Evolutionary conservation across 2,113 vertebrate species (phyloP).

Genomic region (Accipiter virgatus): DNA sequence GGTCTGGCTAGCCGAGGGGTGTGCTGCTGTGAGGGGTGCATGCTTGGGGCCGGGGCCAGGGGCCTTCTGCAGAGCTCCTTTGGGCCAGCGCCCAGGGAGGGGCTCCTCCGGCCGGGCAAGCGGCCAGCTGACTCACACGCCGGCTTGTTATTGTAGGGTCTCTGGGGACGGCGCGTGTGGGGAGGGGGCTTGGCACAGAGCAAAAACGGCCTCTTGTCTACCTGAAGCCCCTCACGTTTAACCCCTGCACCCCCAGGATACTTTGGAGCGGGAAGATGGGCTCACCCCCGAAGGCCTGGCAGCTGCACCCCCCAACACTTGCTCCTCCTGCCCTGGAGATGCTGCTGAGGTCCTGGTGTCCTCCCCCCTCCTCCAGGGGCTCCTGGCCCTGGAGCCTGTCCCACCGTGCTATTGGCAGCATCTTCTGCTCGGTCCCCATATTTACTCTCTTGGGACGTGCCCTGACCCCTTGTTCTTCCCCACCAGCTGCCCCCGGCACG

Average conservation of each 20-base stretch:
- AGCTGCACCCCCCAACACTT: not conserved
- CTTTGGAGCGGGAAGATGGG: not conserved
- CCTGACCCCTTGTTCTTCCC: not conserved
- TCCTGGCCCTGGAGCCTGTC: not conserved
- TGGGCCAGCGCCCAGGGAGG: slow-evolving; percentile 62
- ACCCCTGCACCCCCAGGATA: not conserved
- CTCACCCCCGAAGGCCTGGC: not conserved
- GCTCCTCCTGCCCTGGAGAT: not conserved
- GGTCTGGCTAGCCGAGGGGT: not conserved
- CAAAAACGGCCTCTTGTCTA: not conserved
- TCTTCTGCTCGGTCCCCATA: not conserved
- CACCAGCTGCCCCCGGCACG: rapidly evolving
- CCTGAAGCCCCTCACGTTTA: slow-evolving; percentile 6
- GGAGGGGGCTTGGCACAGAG: slow-evolving; percentile 35
- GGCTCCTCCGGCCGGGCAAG: slow-evolving; percentile 43
- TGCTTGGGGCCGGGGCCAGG: slow-evolving; percentile 24
- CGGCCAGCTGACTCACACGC: slow-evolving; percentile 55
- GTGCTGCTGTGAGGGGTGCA: not conserved
- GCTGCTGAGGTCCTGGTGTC: not conserved
- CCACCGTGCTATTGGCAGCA: not conserved
- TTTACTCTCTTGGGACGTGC: not conserved
- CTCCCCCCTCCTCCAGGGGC: too few relatives aligned
- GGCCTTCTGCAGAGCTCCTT: slow-evolving; percentile 39
- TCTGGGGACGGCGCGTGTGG: not conserved
- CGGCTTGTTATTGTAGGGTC: slow-evolving; percentile 37